phyloP scores from a whole-genome alignment of 2,797 vertebrate species.

The Hemibagrus guttatus region DNA sequence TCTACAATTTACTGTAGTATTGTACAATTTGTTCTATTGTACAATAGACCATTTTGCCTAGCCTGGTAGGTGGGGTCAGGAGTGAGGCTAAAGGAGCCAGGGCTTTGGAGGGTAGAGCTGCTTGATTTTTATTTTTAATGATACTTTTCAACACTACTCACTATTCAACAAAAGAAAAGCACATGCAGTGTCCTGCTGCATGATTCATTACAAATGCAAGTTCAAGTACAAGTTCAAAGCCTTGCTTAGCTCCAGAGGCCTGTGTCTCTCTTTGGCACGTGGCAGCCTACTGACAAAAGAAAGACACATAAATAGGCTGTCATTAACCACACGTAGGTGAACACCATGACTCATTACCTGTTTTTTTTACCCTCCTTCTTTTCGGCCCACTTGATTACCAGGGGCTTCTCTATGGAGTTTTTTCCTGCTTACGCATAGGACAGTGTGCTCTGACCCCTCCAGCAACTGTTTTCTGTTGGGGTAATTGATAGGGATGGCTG shows the following conservation, averaged over 20 bases:
- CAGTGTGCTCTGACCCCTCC: background rate
- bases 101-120: background rate
- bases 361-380: background rate
- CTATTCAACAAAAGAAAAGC: background rate
- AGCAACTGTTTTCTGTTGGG: background rate
- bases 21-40: background rate
- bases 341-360: background rate
- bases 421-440: background rate
- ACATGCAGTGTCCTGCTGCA: background rate
- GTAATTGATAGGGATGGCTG: background rate
- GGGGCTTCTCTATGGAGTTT: background rate
- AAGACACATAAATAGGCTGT: background rate
- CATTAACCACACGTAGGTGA: conserved; percentile 18
- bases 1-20: background rate
- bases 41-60: background rate
- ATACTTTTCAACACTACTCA: background rate
- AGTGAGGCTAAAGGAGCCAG: background rate
- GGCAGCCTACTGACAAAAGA: background rate
- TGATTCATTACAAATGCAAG: conserved; percentile 1
- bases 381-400: background rate
- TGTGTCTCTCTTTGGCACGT: background rate
- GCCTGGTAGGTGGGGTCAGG: background rate
- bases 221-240: conserved; percentile 18
- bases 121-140: conserved; percentile 12
- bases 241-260: background rate